Base-by-base conservation (phyloP, 2,888 invertebrate species). In the Mythimna ferrago region DNA sequence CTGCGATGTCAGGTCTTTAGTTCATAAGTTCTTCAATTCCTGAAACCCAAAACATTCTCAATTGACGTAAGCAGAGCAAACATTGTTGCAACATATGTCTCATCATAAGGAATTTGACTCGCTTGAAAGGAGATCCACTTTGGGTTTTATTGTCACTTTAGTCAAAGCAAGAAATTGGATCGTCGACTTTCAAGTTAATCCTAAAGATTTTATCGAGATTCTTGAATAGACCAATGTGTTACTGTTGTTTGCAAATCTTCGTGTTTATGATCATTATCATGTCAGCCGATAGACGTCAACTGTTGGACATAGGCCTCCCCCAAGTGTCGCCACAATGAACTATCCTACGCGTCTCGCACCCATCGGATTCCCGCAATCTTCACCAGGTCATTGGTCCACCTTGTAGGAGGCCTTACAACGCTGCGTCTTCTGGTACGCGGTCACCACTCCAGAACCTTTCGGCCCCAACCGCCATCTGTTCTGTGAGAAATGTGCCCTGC, bases 91-190 rank as follows among this genome's bases (percentile, higher is more conserved):
- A 72, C 69, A 74, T 38, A 44, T 64, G 41, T 41, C 38, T 60
- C 70, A 66, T 85, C 76, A 76, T 82, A 79, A 32, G 64, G n/a
- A 63, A 48, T 35, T 11, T 38, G 62, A 2, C 4, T 32, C 57
- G 60, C 79, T 71, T 85, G 83, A 82, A 82, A 76, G 35, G 63
- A 74, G 35, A 79, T 68, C 61, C 66, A 69, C 72, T 56, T 66
- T 32, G 16, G 1, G 26, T 44, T 72, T 71, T 79, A 82, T 71
- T 71, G 71, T 73, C 72, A 51, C 38, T 61, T 57, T 48, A 65
- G n/a, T 53, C 44, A 41, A 2, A 21, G 21, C 38, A 41, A 26
- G 69, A 56, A 75, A 76, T 72, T 71, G 51, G 58, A 64, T 82
- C 75, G 48, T 32, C 1, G 48, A 58, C 70, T 72, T 71, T 63